Evolutionary conservation across 1,140 invertebrate genomes (phyloP), one percentile per base, ranked within the genome.

Genomic region (Achatina immaculata): DNA sequence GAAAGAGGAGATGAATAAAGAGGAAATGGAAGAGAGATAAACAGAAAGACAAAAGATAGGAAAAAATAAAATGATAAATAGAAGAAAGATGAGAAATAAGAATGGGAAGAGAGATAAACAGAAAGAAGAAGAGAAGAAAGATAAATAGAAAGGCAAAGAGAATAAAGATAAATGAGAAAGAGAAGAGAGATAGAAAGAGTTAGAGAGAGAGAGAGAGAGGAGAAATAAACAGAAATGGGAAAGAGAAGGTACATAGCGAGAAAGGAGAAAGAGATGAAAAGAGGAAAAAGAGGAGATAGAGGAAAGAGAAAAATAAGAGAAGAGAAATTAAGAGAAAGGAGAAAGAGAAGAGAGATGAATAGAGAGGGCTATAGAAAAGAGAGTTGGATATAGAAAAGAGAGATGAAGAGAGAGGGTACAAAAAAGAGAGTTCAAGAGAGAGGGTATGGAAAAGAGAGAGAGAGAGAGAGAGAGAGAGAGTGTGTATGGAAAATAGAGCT

Each of bases 361-460:
- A 40, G 65, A 68, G 65, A 68, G 65, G 34, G 65, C n/a, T 14
- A 55, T 14, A 55, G 48, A 55, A 24, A 55, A 24, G 19, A 24
- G 19, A 19, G 19, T 3, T 3, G 48, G 24, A 24, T 21, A 24
- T 21, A 24, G 24, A 24, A 55, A 31, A 40, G 65, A 40, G 65
- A 68, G 31, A 68, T 24, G 34, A 31, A 68, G 65, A 68, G 31
- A 68, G 31, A 68, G 65, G 34, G 65, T 31, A 31, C n/a, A 31
- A 68, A 31, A 68, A 31, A 68, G 65, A 36, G 65, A 68, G 65
- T 31, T 24, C n/a, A 31, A 68, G 65, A 68, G 65, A 68, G 65
- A 34, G 65, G 34, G 65, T 21, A 31, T 21, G 65, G 19, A 31
- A 36, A 31, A 36, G 65, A 36, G 65, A 36, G 65, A 36, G 65